Evolutionary conservation across 2,888 invertebrate species (phyloP).

Genomic region (Hemithea aestivaria): DNA sequence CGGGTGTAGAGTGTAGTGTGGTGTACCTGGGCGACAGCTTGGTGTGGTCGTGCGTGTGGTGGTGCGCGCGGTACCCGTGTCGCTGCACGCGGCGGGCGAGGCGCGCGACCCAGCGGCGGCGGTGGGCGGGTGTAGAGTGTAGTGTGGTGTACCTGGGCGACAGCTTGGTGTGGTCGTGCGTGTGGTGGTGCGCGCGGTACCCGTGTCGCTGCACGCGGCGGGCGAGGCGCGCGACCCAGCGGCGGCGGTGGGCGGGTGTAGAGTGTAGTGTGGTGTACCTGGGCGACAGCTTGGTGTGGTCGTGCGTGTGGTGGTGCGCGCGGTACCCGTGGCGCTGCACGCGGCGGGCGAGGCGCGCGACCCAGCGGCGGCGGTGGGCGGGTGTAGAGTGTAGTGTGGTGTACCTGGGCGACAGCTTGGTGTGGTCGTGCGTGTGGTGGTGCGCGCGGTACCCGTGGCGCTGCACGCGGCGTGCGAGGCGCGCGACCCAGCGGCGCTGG

Average conservation of each 20-base stretch:
- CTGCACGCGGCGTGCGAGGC: slow-evolving; percentile 94
- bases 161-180: not conserved
- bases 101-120: too few species aligned
- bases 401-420: slow-evolving; percentile 54
- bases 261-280: not conserved
- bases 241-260: slow-evolving; percentile 1
- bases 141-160: too few species aligned
- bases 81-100: too few species aligned
- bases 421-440: slow-evolving; percentile 69
- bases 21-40: too few species aligned
- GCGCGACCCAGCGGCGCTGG: slow-evolving; percentile 95
- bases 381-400: not conserved
- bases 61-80: too few species aligned
- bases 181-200: slow-evolving; percentile 53
- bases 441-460: slow-evolving; percentile 95
- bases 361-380: slow-evolving; percentile 93
- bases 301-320: slow-evolving; percentile 54
- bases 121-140: too few species aligned
- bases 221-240: not conserved
- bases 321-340: slow-evolving; percentile 86
- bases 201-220: not conserved
- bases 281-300: slow-evolving; percentile 6
- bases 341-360: slow-evolving; percentile 91
- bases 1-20: too few species aligned
- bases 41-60: too few species aligned